These are phyloP conservation scores for Sisyra terminalis DNA, from an alignment of 2,888 invertebrate genomes.

Conservation along the genomic window DNA sequence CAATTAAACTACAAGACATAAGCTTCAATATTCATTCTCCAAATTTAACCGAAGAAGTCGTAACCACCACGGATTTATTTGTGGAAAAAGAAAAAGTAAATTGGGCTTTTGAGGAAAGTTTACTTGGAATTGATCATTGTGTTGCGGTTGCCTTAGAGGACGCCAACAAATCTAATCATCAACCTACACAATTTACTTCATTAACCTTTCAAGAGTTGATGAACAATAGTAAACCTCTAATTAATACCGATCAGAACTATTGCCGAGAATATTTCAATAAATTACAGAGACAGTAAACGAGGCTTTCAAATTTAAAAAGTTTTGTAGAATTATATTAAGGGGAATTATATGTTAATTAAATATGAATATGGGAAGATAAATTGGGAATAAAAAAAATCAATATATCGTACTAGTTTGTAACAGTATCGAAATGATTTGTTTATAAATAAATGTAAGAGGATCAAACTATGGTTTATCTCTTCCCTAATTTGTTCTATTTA, in stretches of 20 bases:
- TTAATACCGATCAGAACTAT: conserved; percentile 35
- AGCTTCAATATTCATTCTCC: conserved; percentile 52
- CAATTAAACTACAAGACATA: conserved; percentile 55
- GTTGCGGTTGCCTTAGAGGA: conserved; percentile 53
- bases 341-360: neutral
- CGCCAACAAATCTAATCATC: conserved; percentile 13
- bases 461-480: no score
- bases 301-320: no score
- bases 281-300: conserved; percentile 3
- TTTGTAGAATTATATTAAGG: neutral
- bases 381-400: no score
- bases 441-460: no score
- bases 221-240: conserved; percentile 30
- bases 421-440: no score
- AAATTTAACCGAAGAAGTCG: conserved; percentile 27
- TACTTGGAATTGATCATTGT: conserved; percentile 55
- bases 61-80: conserved; percentile 48
- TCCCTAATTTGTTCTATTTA: no score
- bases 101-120: conserved; percentile 75
- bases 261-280: conserved; percentile 28
- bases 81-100: conserved; percentile 38
- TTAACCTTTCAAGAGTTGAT: conserved; percentile 44
- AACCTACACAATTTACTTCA: conserved; percentile 29
- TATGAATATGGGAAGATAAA: no score
- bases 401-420: no score